Conservation (phyloP, 2,888 invertebrate species). For the Scelioninae gen. 2 region DNA sequence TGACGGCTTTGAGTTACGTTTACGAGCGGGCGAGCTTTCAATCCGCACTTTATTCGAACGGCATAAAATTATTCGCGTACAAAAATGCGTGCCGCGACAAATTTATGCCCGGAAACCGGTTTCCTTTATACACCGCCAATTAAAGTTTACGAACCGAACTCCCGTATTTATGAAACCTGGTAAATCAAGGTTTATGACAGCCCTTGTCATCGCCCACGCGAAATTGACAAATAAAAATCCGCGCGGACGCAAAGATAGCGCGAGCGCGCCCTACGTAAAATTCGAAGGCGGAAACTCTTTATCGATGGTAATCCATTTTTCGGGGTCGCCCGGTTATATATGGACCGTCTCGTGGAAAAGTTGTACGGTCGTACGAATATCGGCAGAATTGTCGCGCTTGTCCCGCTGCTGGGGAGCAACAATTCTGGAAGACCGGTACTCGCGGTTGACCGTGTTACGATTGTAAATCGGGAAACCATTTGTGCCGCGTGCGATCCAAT, state of each 20-base stretch:
- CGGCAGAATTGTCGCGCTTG: conserved; percentile 40
- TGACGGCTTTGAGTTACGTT: conserved; percentile 33
- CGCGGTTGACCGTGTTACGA: conserved; percentile 55
- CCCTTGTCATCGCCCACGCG: conserved; percentile 37
- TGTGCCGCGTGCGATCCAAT: conserved; percentile 63
- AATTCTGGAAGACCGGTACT: conserved; percentile 64
- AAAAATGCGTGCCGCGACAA: conserved; percentile 18
- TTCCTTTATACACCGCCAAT: conserved; percentile 38
- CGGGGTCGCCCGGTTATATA: too few species aligned
- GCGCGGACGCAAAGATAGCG: conserved; percentile 23
- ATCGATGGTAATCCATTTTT: conserved; percentile 50
- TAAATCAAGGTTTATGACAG: conserved; percentile 43
- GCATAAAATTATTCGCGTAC: conserved; percentile 23
- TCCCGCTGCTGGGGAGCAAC: conserved; percentile 56
- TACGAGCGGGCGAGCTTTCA: conserved; percentile 22
- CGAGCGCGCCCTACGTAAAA: conserved; percentile 31
- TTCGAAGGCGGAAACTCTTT: conserved; percentile 43
- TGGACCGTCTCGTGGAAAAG: conserved; percentile 35
- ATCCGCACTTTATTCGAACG: conserved; percentile 21
- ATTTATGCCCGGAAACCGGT: conserved; percentile 16
- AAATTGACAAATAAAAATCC: conserved; percentile 45
- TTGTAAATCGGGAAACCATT: conserved; percentile 62
- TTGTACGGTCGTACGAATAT: conserved; percentile 44
- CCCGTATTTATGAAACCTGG: conserved; percentile 41
- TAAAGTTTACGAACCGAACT: conserved; percentile 40